phyloP scores from a whole-genome alignment of 2,888 invertebrate species.

The Catotricha subobsoleta region DNA sequence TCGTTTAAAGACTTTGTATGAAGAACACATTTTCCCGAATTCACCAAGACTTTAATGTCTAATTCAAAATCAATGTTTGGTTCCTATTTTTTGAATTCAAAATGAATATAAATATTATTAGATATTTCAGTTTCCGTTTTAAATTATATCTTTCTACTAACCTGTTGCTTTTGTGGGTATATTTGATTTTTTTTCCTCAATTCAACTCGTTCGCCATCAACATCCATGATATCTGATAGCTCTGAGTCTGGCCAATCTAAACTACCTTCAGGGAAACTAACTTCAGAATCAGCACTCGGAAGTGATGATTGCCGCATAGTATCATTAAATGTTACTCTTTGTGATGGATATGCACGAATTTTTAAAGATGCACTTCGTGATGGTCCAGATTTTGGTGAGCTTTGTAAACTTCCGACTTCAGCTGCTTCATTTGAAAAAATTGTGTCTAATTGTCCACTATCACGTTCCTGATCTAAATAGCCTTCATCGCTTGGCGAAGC shows the following conservation, averaged over 20 bases:
- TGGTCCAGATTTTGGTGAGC: slow-evolving; percentile 53
- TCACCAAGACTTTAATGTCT: slow-evolving; percentile 90
- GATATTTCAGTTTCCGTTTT: too few relatives aligned
- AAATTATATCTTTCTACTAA: slow-evolving; percentile 33
- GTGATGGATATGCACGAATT: slow-evolving; percentile 27
- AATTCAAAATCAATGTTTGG: slow-evolving; percentile 91
- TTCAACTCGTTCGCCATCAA: slow-evolving; percentile 45
- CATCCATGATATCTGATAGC: slow-evolving; percentile 29
- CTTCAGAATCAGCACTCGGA: slow-evolving; percentile 54
- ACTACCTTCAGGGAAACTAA: slow-evolving; percentile 37
- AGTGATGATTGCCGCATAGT: slow-evolving; percentile 51
- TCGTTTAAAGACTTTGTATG: slow-evolving; percentile 65
- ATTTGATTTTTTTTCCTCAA: slow-evolving; percentile 36
- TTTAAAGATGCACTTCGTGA: slow-evolving; percentile 52
- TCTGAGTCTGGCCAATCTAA: slow-evolving; percentile 20
- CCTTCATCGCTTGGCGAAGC: slow-evolving; percentile 42
- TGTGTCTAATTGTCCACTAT: slow-evolving; percentile 21
- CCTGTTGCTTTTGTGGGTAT: slow-evolving; percentile 25
- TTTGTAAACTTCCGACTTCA: slow-evolving; percentile 25
- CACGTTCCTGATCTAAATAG: slow-evolving; percentile 14
- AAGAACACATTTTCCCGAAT: slow-evolving; percentile 90
- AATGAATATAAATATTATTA: background rate
- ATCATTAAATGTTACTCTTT: slow-evolving; percentile 28
- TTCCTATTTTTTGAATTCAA: slow-evolving; percentile 41
- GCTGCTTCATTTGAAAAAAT: slow-evolving; percentile 27